Conservation (phyloP, 2,113 vertebrate genomes). For the Syngnathus typhle region DNA sequence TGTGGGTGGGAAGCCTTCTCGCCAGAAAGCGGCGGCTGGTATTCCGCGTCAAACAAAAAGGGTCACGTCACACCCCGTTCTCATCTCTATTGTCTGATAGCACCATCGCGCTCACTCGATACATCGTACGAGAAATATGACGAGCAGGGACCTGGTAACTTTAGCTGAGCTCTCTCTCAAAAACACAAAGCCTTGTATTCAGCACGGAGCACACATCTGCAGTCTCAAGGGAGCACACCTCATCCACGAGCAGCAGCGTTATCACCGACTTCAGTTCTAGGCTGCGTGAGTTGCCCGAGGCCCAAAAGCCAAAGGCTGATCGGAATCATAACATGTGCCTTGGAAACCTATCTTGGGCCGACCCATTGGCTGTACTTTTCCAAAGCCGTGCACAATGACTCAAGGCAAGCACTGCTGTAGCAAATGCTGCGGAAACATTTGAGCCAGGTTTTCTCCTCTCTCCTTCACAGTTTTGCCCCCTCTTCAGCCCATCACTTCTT, state of each 20-base stretch:
- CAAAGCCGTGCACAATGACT: too few relatives aligned
- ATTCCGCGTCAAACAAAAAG: too few relatives aligned
- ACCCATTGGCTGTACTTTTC: too few relatives aligned
- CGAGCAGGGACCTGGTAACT: conserved; percentile 27
- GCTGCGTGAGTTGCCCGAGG: not conserved
- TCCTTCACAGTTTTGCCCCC: conserved; percentile 76
- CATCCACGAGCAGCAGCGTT: conserved; percentile 17
- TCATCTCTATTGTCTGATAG: conserved; percentile 37
- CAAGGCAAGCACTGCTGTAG: not conserved
- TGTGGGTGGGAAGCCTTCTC: not conserved
- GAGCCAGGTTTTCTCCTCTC: not conserved
- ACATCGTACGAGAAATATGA: conserved; percentile 11
- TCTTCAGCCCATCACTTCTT: conserved; percentile 69
- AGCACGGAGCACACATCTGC: conserved; percentile 1
- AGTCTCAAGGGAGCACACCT: conserved; percentile 7
- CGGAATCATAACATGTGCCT: too few relatives aligned
- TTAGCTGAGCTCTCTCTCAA: conserved; percentile 29
- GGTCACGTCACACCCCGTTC: conserved; percentile 18
- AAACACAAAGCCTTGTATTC: conserved; percentile 40
- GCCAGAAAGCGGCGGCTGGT: too few relatives aligned
- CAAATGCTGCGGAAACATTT: too few relatives aligned
- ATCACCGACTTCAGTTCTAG: not conserved
- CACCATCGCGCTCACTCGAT: not conserved
- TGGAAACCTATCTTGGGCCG: too few relatives aligned
- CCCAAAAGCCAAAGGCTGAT: not conserved